Evolutionary conservation across 2,113 vertebrate species (phyloP).

Genomic region (Syrmaticus mikado): DNA sequence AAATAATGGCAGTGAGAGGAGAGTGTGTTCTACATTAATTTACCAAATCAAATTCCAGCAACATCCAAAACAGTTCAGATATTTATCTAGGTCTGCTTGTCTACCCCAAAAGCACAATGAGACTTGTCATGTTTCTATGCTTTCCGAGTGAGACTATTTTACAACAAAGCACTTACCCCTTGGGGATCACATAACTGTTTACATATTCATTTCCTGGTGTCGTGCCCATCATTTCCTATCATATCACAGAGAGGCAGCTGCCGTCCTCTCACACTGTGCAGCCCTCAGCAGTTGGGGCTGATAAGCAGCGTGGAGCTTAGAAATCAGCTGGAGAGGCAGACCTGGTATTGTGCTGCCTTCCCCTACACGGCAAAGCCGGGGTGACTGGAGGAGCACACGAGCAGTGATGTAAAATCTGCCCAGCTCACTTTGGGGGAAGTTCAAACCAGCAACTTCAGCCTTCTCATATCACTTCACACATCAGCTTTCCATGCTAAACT

Average conservation of each 20-base stretch:
- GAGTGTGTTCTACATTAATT: background rate
- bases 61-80: background rate
- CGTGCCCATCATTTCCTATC: slow-evolving; percentile 32
- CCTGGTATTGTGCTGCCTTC: background rate
- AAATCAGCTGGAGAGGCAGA: background rate
- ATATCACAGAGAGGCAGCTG: background rate
- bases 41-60: background rate
- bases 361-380: background rate
- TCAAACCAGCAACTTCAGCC: background rate
- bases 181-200: background rate
- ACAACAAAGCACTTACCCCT: slow-evolving; percentile 12
- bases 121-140: background rate
- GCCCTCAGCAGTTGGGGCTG: background rate
- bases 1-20: background rate
- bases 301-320: background rate
- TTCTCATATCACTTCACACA: accelerated
- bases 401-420: background rate
- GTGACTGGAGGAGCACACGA: background rate
- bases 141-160: slow-evolving; percentile 29
- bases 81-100: background rate
- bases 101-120: background rate
- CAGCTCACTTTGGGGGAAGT: accelerated
- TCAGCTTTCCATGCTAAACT: background rate
- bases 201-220: slow-evolving; percentile 16
- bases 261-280: background rate